phyloP scores from a whole-genome alignment of 2,113 vertebrate species.

The Callorhinus ursinus region DNA sequence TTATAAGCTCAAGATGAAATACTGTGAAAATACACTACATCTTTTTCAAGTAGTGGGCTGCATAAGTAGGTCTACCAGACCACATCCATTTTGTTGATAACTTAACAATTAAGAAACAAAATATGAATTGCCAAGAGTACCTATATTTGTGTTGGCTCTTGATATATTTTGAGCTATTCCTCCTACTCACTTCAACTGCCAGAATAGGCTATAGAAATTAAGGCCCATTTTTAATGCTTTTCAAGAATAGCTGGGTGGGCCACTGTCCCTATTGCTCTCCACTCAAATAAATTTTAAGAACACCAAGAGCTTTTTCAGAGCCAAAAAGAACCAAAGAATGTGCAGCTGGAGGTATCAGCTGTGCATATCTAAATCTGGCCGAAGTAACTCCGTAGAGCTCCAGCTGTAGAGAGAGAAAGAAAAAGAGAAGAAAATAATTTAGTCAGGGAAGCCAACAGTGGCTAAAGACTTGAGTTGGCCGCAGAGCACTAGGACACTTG shows the following conservation, averaged over 20 bases:
- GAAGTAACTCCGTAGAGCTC: slow-evolving; percentile 68
- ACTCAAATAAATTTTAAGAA: slow-evolving; percentile 78
- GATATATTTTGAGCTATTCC: slow-evolving; percentile 7
- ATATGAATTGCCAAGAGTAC: neutral
- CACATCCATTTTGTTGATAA: neutral
- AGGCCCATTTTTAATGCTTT: neutral
- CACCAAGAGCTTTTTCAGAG: slow-evolving; percentile 74
- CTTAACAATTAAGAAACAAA: slow-evolving; percentile 24
- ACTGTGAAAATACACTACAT: neutral
- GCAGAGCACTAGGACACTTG: neutral
- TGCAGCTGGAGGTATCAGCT: slow-evolving; percentile 76
- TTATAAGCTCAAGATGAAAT: neutral
- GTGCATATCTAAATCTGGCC: slow-evolving; percentile 67
- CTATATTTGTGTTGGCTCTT: slow-evolving; percentile 14
- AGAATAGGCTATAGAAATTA: neutral
- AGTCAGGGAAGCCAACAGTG: slow-evolving; percentile 51
- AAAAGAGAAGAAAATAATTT: slow-evolving; percentile 75
- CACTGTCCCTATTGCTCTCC: neutral
- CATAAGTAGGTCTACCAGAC: neutral
- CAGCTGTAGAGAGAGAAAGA: slow-evolving; percentile 70
- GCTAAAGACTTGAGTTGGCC: neutral
- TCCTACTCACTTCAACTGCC: slow-evolving; percentile 13
- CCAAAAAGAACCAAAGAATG: slow-evolving; percentile 74
- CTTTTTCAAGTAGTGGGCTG: neutral
- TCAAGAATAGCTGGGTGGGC: slow-evolving; percentile 61